A percentile compares a stretch with the other conserved stretches of the same genome.
These are phyloP conservation scores for Amazona guildingii DNA, from an alignment of 2,113 vertebrate genomes.

Conservation along the genomic window DNA sequence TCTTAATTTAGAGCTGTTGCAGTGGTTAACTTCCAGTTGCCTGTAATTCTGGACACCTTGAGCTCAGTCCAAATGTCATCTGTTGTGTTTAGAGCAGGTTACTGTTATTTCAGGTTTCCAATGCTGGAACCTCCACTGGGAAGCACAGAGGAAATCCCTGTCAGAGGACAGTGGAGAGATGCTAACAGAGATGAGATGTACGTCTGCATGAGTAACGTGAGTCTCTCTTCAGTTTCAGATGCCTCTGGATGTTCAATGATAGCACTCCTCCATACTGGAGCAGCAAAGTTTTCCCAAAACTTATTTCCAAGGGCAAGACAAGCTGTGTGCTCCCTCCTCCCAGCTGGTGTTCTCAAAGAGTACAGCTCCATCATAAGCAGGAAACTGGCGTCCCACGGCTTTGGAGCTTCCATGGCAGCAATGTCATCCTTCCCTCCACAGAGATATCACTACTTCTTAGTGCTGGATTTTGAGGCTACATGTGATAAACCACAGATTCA, in stretches of 20 bases:
- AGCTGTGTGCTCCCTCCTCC: conserved; percentile 61
- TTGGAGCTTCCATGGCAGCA: conserved; percentile 83
- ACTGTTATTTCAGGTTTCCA: not conserved
- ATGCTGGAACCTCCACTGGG: not conserved
- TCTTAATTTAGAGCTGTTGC: conserved; percentile 24
- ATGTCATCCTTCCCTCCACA: conserved; percentile 86
- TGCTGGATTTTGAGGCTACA: conserved; percentile 87
- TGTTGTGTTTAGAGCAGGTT: not conserved
- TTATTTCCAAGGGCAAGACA: conserved; percentile 77
- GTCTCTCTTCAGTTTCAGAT: conserved; percentile 79
- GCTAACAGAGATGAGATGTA: not conserved
- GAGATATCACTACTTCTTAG: conserved; percentile 88
- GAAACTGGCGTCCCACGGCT: conserved; percentile 84
- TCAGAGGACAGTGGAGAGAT: not conserved
- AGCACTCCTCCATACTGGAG: conserved; percentile 78
- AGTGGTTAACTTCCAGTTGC: conserved; percentile 18
- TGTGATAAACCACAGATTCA: conserved; percentile 86
- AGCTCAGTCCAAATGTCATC: not conserved
- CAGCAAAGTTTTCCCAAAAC: conserved; percentile 75
- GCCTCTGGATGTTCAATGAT: conserved; percentile 83
- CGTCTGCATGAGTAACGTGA: conserved; percentile 55
- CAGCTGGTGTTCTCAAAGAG: conserved; percentile 72
- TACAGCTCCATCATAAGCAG: conserved; percentile 77
- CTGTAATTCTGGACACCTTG: not conserved
- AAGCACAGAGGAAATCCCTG: not conserved